Conservation (phyloP, 2,888 invertebrate genomes). For the Amphipoea lucens region DNA sequence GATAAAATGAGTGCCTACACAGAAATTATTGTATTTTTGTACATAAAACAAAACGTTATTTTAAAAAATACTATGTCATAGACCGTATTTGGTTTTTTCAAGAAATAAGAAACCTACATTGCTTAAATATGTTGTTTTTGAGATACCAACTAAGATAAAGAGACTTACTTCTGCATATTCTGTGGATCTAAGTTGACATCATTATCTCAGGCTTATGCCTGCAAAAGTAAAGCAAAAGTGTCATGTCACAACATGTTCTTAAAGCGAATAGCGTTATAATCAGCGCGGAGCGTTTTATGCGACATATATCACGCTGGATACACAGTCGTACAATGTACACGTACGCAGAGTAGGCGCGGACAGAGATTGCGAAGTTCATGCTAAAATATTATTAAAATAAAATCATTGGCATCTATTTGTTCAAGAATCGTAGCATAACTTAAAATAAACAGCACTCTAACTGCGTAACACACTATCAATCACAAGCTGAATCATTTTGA, state of each 20-base stretch:
- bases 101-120: too few species aligned
- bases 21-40: neutral
- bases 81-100: neutral
- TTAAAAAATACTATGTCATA: too few species aligned
- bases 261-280: constrained; percentile 63
- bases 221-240: constrained; percentile 48
- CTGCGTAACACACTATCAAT: neutral
- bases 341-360: constrained; percentile 36
- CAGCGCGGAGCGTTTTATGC: constrained; percentile 61
- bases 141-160: neutral
- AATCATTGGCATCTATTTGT: neutral
- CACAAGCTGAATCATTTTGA: too few species aligned
- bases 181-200: constrained; percentile 31
- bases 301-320: constrained; percentile 60
- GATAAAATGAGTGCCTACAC: neutral
- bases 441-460: neutral
- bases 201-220: constrained; percentile 34
- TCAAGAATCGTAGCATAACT: neutral
- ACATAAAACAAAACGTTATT: neutral
- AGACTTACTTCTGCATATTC: neutral
- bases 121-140: too few species aligned
- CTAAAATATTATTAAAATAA: too few species aligned
- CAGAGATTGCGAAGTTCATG: constrained; percentile 23
- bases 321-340: constrained; percentile 43
- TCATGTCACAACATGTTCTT: constrained; percentile 55